Evolutionary conservation across 2,888 invertebrate species (phyloP), one percentile per base, ranked within the genome.

Genomic region (Pyrgus malvae): DNA sequence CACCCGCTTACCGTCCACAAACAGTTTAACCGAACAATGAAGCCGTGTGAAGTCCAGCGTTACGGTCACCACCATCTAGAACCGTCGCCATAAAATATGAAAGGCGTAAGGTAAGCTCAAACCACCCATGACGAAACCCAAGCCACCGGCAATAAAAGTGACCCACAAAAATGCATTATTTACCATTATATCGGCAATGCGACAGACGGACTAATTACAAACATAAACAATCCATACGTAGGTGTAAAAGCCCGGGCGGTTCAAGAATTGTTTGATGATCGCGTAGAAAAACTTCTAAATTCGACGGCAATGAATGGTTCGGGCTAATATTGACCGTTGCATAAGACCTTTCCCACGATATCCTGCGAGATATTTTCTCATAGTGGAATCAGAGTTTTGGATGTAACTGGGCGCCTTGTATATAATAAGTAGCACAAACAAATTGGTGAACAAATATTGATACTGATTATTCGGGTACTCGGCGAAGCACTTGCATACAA

Each of bases 141-240:
- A 71, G 69, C 76, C 70, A 63, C 68, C 70, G 74, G 79, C 76
- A 83, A 82, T 88, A 86, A 88, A 88, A 88, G 70, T 82, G 80
- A 79, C 76, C 83, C 80, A 80, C 87, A 83, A 89, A 88, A 84
- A 86, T 83, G 80, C 84, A 86, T 88, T 88, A 90, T 89, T 85
- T 88, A 89, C 86, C 83, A 89, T 88, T 83, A 87, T 85, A 86
- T 86, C 85, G 82, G 80, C 83, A 78, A 77, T 69, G 82, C 78
- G 87, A 87, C 88, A 87, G 76, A 74, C 77, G 68, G 66, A 76
- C 83, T 89, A 90, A 89, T 87, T 81, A 82, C 79, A 80, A 86
- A 83, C 72, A 69, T 80, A 87, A 84, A 90, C 82, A 83, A 66
- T 72, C 41, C 65, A 64, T 56, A 76, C 81, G 88, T 87, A 85